A percentile compares a stretch with the other conserved stretches of the same genome.
These are phyloP conservation scores for Melanotaenia boesemani DNA, from an alignment of 2,797 vertebrate species.

Conservation along the genomic window DNA sequence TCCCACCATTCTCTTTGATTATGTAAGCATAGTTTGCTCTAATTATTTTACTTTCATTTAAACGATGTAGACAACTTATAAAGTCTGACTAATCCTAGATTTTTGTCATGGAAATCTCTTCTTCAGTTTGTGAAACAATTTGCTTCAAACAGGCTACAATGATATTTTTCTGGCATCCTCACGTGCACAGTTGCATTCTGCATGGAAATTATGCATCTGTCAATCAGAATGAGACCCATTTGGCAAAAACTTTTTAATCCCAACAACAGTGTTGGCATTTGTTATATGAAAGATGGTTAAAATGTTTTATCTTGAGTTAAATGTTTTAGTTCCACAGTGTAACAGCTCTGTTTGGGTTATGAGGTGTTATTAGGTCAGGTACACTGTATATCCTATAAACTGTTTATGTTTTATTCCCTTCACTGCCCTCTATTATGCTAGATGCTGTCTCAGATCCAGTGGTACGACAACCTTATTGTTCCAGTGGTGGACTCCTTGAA, in stretches of 20 bases:
- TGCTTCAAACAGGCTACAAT: background rate
- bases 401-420: background rate
- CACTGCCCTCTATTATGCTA: constrained; percentile 64
- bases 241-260: background rate
- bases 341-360: background rate
- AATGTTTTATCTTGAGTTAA: background rate
- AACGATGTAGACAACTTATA: constrained; percentile 8
- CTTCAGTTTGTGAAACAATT: background rate
- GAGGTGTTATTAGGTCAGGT: background rate
- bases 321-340: background rate
- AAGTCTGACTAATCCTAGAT: background rate
- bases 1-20: constrained; percentile 98
- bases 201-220: background rate
- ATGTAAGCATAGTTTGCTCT: constrained; percentile 83
- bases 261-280: background rate
- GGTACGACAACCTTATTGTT: constrained; percentile 98
- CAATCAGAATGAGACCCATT: background rate
- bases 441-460: constrained; percentile 99
- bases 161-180: background rate
- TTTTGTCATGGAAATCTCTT: background rate
- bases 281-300: background rate
- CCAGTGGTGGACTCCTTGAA: constrained; percentile 98
- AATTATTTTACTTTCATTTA: constrained; percentile 14
- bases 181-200: background rate
- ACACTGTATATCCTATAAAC: background rate